Conservation (phyloP, 2,797 vertebrate species). For the Catharus ustulatus region DNA sequence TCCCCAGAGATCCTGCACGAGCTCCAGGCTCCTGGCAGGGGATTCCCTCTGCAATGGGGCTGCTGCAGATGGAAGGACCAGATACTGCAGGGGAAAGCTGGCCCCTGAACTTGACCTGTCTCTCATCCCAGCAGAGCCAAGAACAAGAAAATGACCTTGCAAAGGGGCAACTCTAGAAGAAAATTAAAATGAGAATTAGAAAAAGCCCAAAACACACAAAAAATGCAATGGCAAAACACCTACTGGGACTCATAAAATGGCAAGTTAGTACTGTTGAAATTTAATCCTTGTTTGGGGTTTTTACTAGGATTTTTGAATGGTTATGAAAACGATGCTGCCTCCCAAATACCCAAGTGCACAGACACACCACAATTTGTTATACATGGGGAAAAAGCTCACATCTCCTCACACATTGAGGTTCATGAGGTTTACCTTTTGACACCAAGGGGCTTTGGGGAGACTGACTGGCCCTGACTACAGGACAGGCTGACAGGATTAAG, state of each 20-base stretch:
- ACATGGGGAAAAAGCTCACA: neutral
- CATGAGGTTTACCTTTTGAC: neutral
- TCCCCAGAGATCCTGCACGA: neutral
- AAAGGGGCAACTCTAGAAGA: neutral
- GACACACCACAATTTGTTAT: rapidly evolving
- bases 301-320: neutral
- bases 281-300: neutral
- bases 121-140: neutral
- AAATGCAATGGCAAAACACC: neutral
- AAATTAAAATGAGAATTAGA: neutral
- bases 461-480: neutral
- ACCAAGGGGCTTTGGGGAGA: neutral
- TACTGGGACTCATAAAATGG: neutral
- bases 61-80: neutral
- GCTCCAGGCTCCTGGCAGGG: neutral
- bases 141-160: neutral
- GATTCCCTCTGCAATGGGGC: neutral
- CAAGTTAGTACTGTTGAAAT: neutral
- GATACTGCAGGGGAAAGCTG: neutral
- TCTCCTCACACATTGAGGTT: neutral
- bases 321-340: neutral
- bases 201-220: neutral
- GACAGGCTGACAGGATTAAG: neutral
- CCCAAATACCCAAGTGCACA: neutral
- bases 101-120: neutral